phyloP scores from a whole-genome alignment of 2,113 vertebrate species.

The Strix aluco region DNA sequence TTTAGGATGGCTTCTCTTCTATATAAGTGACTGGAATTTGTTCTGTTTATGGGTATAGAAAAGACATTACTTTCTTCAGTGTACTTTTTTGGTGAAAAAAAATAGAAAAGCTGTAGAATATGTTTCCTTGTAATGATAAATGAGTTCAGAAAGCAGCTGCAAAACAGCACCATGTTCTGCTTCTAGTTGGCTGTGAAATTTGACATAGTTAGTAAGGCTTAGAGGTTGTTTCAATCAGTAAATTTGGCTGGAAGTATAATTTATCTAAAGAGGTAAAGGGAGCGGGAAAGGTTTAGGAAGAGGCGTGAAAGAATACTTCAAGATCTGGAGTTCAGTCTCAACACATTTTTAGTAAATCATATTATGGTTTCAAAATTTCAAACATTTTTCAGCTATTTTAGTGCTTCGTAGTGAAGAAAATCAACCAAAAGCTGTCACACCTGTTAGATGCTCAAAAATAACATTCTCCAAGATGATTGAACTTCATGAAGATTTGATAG shows the following conservation, averaged over 20 bases:
- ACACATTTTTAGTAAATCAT: constrained; percentile 18
- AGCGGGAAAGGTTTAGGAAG: not conserved
- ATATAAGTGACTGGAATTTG: not conserved
- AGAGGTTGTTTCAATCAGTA: not conserved
- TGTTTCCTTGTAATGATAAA: not conserved
- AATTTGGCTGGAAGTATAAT: not conserved
- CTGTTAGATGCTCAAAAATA: constrained; percentile 28
- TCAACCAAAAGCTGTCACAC: not conserved
- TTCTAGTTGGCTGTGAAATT: constrained; percentile 4
- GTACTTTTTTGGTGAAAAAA: not conserved
- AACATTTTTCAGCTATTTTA: constrained; percentile 12
- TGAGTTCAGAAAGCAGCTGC: not conserved
- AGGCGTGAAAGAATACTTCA: not conserved
- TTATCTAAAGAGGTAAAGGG: not conserved
- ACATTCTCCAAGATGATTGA: not conserved
- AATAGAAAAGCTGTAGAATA: not conserved
- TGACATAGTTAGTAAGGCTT: not conserved
- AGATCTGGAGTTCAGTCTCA: not conserved
- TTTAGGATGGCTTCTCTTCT: not conserved
- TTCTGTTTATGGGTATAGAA: not conserved
- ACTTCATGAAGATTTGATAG: not conserved
- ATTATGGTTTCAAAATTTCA: not conserved
- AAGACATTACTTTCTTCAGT: not conserved
- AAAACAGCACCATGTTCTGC: not conserved
- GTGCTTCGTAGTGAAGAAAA: constrained; percentile 19